Evolutionary conservation across 1,140 invertebrate species (phyloP), one percentile per base, ranked within the genome.

Genomic region (Drosophila ercepeae): DNA sequence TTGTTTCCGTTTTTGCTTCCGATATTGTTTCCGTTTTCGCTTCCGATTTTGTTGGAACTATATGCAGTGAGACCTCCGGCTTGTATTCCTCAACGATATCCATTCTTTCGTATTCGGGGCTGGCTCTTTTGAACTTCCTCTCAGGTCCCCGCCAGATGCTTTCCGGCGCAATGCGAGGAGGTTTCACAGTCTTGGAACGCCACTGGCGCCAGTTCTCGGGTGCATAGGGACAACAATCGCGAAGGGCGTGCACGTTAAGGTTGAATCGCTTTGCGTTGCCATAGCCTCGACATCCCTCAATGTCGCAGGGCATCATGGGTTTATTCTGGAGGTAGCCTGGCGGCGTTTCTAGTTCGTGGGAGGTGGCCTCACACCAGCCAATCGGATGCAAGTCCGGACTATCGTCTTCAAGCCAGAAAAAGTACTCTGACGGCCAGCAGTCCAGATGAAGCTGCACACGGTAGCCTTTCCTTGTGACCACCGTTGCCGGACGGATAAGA

Each of bases 321-420:
- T 60, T 42, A 9, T 29, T 29, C 13, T 77, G 78, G 21, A 69
- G 44, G 36, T 59, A 91, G 3, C 84, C 95, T 13, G 95, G 92
- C 39, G 97, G 97, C 1, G 95, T 94, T 92, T 98, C 96, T 4
- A 99, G 89, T 1, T 96, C 95, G 92, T 98, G 97, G 27, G 95
- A 95, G 2, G 97, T 98, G 91, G 96, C 96, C 59, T 94, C 91
- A 90, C 97, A 97, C 97, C 97, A 99, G 18, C 96, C 96, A 72
- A 96, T 94, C 11, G 97, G 97, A 93, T 98, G 97, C 77, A 99
- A 95, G 91, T 98, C 96, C 0, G 95, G 93, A 64, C 95, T 96
- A 92, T 98, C 97, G 90, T 98, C 97, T 89, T 98, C 95, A 65
- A 98, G 92, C 97, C 97, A 98, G 90, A 95, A 97, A 64, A 96